Conservation (phyloP, 2,797 vertebrate species). For the Brachyalestes nurse region DNA sequence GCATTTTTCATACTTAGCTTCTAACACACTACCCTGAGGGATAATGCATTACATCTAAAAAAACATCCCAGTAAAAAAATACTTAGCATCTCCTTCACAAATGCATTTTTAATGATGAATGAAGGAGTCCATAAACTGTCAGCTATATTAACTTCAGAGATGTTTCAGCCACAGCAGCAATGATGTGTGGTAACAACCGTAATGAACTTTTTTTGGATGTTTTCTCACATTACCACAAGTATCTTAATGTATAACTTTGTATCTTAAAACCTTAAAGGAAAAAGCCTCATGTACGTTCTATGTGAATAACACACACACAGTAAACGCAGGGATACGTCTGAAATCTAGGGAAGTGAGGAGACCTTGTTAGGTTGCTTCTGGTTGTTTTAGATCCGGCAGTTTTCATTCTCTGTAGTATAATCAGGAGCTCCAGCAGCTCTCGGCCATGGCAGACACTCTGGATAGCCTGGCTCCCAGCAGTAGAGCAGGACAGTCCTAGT, state of each 20-base stretch:
- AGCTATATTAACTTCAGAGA: not conserved
- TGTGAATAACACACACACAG: not conserved
- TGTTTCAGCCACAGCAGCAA: not conserved
- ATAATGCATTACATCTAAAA: constrained; percentile 17
- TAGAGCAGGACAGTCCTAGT: constrained; percentile 21
- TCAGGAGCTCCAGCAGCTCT: constrained; percentile 40
- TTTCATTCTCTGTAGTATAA: constrained; percentile 39
- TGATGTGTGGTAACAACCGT: not conserved
- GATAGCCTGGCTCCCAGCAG: constrained; percentile 36
- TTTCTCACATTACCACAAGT: not conserved
- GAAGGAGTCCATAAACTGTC: not conserved
- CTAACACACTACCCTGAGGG: not conserved
- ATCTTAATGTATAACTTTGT: no score
- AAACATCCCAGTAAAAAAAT: constrained; percentile 25
- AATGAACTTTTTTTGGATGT: not conserved
- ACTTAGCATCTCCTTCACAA: not conserved
- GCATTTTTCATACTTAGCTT: not conserved
- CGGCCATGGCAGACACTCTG: constrained; percentile 34
- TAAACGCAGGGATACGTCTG: not conserved
- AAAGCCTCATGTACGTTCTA: not conserved
- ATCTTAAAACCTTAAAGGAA: not conserved
- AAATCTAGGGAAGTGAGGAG: not conserved
- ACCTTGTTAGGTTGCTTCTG: constrained; percentile 31
- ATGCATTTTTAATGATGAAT: constrained; percentile 38
- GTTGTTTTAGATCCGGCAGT: constrained; percentile 22